Evolutionary conservation across 2,888 invertebrate genomes (phyloP), one percentile per base, ranked within the genome.

Genomic region (Polymixis lichenea): DNA sequence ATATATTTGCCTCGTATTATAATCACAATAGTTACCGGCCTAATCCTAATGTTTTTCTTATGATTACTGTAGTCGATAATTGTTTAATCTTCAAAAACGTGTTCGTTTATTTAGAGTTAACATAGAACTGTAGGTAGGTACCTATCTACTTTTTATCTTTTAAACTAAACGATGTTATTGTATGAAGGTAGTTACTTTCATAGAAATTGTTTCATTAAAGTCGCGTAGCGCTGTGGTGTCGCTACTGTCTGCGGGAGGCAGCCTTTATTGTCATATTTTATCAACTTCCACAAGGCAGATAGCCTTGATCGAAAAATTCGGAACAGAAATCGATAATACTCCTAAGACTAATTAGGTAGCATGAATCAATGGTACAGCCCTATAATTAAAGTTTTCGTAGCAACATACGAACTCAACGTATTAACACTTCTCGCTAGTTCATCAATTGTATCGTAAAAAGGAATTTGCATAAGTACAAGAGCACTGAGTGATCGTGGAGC

Each of bases 361-460:
- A 19, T 38, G 32, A 61, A 61, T 19, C 56, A 61, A 51, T 51
- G 17, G 13, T 28, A 7, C n/a, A 43, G 1, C 25, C 25, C n/a
- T 25, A 46, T 17, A 46, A 0, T 25, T 1, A 65, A 51, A 51
- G 15, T 49, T 17, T 1, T 32, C 46, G n/a, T 32, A 25, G 25
- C 38, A 46, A 55, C 53, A 28, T 7, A 15, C 15, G n/a, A 7
- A 25, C 13, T 19, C 1, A n/a, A n/a, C 5, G 11, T 32, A 19
- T 8, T 28, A 75, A 13, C 11, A 22, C 15, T 17, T 32, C 13
- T 67, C 13, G 82, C 38, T 71, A 62, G 38, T 53, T 67, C 71
- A 82, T 80, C 62, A 68, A 51, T 22, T n/a, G 3, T 19, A 53
- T 58, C 32, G 13, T 64, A 32, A 60, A 80, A 82, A 65, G 17